Base-by-base conservation (phyloP, 1,140 invertebrate species). In the Drosophila arawakana region DNA sequence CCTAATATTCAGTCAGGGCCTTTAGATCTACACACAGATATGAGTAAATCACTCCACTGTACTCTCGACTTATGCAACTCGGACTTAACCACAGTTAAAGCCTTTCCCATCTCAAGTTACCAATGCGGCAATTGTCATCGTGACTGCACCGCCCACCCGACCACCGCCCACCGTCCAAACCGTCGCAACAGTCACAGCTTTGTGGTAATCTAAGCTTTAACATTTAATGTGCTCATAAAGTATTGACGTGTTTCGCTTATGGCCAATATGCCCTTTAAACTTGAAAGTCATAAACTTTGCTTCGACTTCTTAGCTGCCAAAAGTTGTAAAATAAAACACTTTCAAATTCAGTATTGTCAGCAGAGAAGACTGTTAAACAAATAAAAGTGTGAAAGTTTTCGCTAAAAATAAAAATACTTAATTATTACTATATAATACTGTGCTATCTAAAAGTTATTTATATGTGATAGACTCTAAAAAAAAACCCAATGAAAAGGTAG, bases 11-110 rank as follows among this genome's bases (percentile, higher is more conserved):
- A 52, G 34, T 25, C n/a, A 18, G 37, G 15, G 34, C 50, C 60
- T 18, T 10, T 15, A 49, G 21, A 34, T 35, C 18, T 44, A 9
- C 15, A 7, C 30, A 55, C 25, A 68, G 55, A 34, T 59, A 59
- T 34, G 30, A 35, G 15, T 21, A 44, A 13, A n/a, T 2, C 10
- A 55, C 25, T 65, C 8, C 15, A 59, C 44, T 55, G 13, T 57
- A 35, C 61, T 49, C 52, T 52, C 35, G 62, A 54, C 55, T 73
- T 73, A 73, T 68, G 71, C 65, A 73, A 73, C 63, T 60, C 39
- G 35, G 5, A 55, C 57, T 41, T 61, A 73, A 55, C 71, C 71
- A 34, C 71, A 67, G 55, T 8, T 13, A 39, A 73, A 60, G 15
- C 47, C 47, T 60, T 60, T 54, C 18, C 21, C 47, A 55, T n/a